Evolutionary conservation across 2,113 vertebrate genomes (phyloP).

Genomic region (Rhinopomastus cyanomelas): DNA sequence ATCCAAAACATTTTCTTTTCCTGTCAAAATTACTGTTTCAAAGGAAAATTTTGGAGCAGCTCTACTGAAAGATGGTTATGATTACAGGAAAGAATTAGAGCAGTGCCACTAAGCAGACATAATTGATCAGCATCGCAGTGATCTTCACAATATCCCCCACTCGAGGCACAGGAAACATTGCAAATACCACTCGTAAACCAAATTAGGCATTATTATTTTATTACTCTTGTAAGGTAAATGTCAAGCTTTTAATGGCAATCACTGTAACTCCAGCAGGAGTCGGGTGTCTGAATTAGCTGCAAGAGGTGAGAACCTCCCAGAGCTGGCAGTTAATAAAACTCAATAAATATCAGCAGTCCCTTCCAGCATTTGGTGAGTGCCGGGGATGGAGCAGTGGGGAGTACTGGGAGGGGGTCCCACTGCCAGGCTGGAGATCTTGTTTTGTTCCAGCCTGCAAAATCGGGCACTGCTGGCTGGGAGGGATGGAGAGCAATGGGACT

Average conservation of each 20-base stretch:
- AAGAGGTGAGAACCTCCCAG: constrained; percentile 17
- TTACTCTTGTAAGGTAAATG: constrained; percentile 64
- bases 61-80: constrained; percentile 19
- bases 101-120: constrained; percentile 26
- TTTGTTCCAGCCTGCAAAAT: neutral
- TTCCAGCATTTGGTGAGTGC: neutral
- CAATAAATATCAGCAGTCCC: constrained; percentile 19
- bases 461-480: neutral
- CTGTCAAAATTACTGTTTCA: constrained; percentile 38
- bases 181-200: constrained; percentile 52
- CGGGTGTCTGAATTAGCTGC: neutral
- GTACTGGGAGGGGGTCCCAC: rapidly evolving
- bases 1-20: constrained; percentile 29
- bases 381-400: neutral
- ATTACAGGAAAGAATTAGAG: constrained; percentile 56
- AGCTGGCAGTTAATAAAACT: constrained; percentile 54
- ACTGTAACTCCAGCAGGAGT: constrained; percentile 23
- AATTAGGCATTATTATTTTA: constrained; percentile 65
- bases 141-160: constrained; percentile 52
- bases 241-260: constrained; percentile 58
- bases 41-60: constrained; percentile 35
- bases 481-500: neutral
- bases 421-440: neutral
- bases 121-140: constrained; percentile 21
- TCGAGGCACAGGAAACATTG: constrained; percentile 45